Base-by-base conservation (phyloP, 2,888 invertebrate species). In the Nematopogon swammerdamellus region DNA sequence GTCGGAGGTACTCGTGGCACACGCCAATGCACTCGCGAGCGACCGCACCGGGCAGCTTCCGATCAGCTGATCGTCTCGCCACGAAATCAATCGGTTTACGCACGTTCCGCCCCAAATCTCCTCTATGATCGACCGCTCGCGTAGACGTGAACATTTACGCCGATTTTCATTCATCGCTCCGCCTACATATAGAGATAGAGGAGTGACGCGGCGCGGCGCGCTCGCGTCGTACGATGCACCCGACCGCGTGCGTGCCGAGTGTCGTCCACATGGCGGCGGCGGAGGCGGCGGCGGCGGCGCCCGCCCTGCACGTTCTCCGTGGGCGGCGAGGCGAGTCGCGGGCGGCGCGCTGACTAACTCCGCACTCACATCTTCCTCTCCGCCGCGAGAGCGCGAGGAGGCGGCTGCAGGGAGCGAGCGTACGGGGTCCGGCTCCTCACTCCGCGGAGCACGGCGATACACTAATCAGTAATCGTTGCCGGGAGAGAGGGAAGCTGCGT, bases 401-500 rank as follows among this genome's bases (percentile, higher is more conserved):
- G 44, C 46, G 36, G 18, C 45, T 42, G 19, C 42, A 18, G 25
- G n/a, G 49, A 18, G 25, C 25, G 50, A 36, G 2, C 8, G 18
- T 17, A 25, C 47, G 46, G 44, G 47, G 48, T 44, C 48, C 53
- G 48, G 48, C 44, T 47, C 53, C 55, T 45, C 29, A 48, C 53
- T 43, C 45, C 47, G 46, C 51, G 49, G 48, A 49, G 52, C 51
- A 49, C 47, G 50, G 45, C 50, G 47, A 52, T 49, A 73, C 72
- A 80, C 80, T 80, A 80, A 80, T 80, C 80, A 80, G 80, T 80
- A 80, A 80, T 80, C 80, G 80, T 80, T 80, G 80, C 67, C 70
- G 36, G 36, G 36, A 6, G 72, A 72, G 67, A 71, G 72, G 72
- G 77, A 77, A 76, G 77, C 77, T 77, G 77, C 74, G 75, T 69